Evolutionary conservation across 2,888 invertebrate species (phyloP), one percentile per base, ranked within the genome.

Genomic region (Adelognathus sp.): DNA sequence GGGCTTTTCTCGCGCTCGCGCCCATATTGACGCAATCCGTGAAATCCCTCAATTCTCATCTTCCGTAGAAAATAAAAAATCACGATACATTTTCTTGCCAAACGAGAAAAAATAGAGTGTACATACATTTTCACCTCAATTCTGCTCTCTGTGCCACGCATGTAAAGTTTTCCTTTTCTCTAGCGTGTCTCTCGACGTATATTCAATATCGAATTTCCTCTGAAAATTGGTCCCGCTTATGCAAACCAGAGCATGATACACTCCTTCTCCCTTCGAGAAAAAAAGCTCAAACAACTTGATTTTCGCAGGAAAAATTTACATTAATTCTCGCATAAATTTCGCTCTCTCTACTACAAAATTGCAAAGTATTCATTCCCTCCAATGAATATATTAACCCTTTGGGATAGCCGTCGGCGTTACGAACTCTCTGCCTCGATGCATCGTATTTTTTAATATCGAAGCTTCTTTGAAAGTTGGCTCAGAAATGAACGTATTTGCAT

Each of bases 391-490:
- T 16, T 41, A 14, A 46, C 46, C 46, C 21, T 46, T 46, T 18
- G 46, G 5, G 16, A 3, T 9, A 9, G 18, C n/a, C 21, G 11
- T 46, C 21, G 21, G 46, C 46, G 4, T 21, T 7, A n/a, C 9
- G 16, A 16, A 9, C 1, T 46, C 46, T 1, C 46, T 9, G 46
- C 16, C 9, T 9, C 11, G 3, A 54, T 54, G 46, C 39, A 61
- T 50, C 14, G 4, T 44, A 21, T 67, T 73, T 41, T 73, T 56
- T 41, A 73, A 77, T 77, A 69, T 69, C 73, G 58, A 46, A 54
- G 39, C 31, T 56, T 69, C 69, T 73, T 73, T 69, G 67, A 24
- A 56, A 67, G 69, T 66, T 69, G 31, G 16, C 39, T 61, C 9
- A n/a, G n/a, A n/a, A n/a, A n/a, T n/a, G n/a, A n/a, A n/a, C n/a